phyloP scores from a whole-genome alignment of 1,140 invertebrate genomes.

The Drosophila mayri region DNA sequence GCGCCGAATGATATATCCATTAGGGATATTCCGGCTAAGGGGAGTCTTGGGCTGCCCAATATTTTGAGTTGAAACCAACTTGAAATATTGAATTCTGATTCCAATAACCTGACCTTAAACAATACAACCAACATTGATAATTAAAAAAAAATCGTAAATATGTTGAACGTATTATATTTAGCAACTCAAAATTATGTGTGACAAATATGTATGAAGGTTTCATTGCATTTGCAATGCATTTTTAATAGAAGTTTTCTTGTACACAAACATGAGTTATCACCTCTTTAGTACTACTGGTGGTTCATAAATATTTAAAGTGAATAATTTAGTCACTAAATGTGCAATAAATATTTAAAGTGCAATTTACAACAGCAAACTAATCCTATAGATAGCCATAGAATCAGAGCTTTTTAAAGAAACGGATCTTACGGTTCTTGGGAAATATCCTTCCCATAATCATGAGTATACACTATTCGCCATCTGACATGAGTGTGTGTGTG shows the following conservation, averaged over 20 bases:
- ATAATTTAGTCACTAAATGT: not conserved
- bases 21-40: not conserved
- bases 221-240: not conserved
- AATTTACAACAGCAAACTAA: not conserved
- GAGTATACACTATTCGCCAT: not conserved
- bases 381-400: not conserved
- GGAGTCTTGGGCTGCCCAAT: not conserved
- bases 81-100: not conserved
- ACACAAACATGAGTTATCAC: not conserved
- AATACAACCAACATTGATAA: too few relatives aligned
- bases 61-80: not conserved
- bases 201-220: not conserved
- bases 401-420: not conserved
- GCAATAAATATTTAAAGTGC: too few relatives aligned
- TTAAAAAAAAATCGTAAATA: not conserved
- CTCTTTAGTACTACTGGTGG: not conserved
- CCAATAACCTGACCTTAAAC: too few relatives aligned
- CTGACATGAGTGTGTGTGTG: conserved; percentile 9
- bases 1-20: conserved; percentile 40
- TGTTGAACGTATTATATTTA: not conserved
- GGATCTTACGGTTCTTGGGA: not conserved
- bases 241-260: too few relatives aligned
- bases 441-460: not conserved
- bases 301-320: not conserved
- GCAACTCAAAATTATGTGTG: not conserved